Evolutionary conservation across 1,140 invertebrate species (phyloP).

Genomic region (Orius laevigatus): DNA sequence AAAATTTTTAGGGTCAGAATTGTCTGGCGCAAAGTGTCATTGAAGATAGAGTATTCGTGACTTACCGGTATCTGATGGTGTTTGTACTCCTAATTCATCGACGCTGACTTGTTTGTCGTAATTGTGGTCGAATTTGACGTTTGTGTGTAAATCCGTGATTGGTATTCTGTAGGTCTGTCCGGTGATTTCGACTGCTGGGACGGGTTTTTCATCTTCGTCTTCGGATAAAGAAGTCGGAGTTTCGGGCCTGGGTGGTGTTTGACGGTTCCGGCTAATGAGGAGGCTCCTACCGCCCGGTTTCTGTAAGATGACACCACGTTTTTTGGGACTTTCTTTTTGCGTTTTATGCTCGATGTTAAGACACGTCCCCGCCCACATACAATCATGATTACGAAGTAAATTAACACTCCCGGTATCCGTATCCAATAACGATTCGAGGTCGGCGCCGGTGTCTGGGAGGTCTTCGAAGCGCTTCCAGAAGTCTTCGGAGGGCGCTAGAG

Average conservation of each 20-base stretch:
- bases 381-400: conserved; percentile 38
- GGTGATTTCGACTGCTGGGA: conserved; percentile 7
- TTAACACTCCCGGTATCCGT: conserved; percentile 21
- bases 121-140: conserved; percentile 18
- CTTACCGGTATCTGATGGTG: conserved; percentile 74
- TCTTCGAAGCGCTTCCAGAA: conserved; percentile 37
- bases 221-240: conserved; percentile 27
- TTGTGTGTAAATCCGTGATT: conserved; percentile 1
- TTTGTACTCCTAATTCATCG: conserved; percentile 52
- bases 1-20: too few species aligned
- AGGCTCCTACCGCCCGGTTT: conserved; percentile 22
- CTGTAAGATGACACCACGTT: conserved; percentile 18
- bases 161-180: conserved; percentile 5
- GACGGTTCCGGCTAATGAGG: conserved; percentile 25
- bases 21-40: too few species aligned
- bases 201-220: conserved; percentile 3
- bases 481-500: conserved; percentile 27
- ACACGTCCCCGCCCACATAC: conserved; percentile 48
- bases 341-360: conserved; percentile 32
- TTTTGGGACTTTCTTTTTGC: conserved; percentile 1
- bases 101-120: conserved; percentile 31
- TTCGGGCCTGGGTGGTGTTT: conserved; percentile 27
- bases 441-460: conserved; percentile 24
- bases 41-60: too few species aligned
- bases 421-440: conserved; percentile 23